phyloP scores from a whole-genome alignment of 2,113 vertebrate genomes.

The Salvator merianae region DNA sequence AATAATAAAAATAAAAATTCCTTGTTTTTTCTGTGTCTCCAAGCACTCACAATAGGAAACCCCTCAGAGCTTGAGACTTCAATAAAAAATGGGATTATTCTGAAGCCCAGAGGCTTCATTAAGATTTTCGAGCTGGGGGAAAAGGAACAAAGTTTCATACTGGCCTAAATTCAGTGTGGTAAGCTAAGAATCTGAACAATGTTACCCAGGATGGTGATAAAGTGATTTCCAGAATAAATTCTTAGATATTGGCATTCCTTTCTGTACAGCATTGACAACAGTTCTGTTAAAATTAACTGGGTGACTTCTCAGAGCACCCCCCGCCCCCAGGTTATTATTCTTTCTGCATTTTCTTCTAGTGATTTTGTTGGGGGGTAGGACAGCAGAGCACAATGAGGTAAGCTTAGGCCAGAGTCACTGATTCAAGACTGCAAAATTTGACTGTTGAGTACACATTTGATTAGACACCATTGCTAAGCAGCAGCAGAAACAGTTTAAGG shows the following conservation, averaged over 20 bases:
- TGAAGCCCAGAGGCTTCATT: constrained; percentile 26
- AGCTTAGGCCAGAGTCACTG: constrained; percentile 8
- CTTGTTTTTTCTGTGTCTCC: constrained; percentile 27
- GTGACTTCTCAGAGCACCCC: constrained; percentile 33
- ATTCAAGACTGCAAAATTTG: neutral
- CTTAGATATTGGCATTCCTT: neutral
- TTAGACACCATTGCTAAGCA: constrained; percentile 23
- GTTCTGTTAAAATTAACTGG: constrained; percentile 35
- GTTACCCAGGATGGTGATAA: constrained; percentile 20
- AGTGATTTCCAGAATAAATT: constrained; percentile 27
- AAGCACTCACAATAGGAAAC: neutral
- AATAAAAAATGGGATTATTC: constrained; percentile 44
- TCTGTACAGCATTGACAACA: constrained; percentile 13
- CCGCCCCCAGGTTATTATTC: neutral
- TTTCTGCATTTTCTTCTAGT: neutral
- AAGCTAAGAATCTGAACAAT: constrained; percentile 11
- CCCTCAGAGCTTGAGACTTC: constrained; percentile 6
- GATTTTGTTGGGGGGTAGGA: neutral
- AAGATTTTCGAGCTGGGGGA: constrained; percentile 38
- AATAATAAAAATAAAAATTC: neutral
- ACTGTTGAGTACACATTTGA: constrained; percentile 11
- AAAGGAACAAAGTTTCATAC: constrained; percentile 24
- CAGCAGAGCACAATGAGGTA: constrained; percentile 26
- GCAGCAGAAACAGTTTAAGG: neutral
- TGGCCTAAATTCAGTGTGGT: neutral